Evolutionary conservation across 2,888 invertebrate species (phyloP).

Genomic region (Dioctria rufipes): DNA sequence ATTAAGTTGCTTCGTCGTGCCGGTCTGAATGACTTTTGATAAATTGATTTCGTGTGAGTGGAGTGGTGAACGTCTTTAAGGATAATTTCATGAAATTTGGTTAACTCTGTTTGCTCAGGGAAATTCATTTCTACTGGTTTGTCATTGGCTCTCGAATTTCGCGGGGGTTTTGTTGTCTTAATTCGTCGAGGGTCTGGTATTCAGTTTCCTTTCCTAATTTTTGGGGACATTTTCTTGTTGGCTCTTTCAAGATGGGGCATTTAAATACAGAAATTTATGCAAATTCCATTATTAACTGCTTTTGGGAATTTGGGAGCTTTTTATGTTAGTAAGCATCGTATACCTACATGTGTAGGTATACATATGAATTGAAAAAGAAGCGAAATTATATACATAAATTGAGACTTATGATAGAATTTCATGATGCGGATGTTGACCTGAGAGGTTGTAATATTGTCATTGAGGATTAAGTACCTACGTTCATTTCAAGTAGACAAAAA

Average conservation of each 20-base stretch:
- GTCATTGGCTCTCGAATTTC: constrained; percentile 50
- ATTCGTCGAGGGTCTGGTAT: constrained; percentile 19
- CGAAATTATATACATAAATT: constrained; percentile 8
- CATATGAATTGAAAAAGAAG: neutral
- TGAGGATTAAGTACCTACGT: no score
- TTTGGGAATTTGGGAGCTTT: constrained; percentile 34
- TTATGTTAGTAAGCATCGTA: neutral
- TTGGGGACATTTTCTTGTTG: constrained; percentile 29
- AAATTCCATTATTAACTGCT: constrained; percentile 49
- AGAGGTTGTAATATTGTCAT: neutral
- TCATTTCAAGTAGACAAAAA: neutral
- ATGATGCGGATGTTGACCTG: neutral
- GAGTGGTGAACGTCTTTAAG: constrained; percentile 34
- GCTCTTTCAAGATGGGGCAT: constrained; percentile 18
- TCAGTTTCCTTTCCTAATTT: constrained; percentile 37
- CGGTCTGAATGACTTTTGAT: constrained; percentile 57
- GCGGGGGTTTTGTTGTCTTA: constrained; percentile 39
- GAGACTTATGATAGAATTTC: neutral
- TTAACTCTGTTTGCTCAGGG: constrained; percentile 44
- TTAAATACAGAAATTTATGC: constrained; percentile 29
- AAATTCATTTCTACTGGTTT: constrained; percentile 33
- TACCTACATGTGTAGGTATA: neutral
- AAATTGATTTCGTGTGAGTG: constrained; percentile 57
- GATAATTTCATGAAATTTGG: constrained; percentile 51
- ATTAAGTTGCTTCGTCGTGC: constrained; percentile 57